Base-by-base conservation (phyloP, 2,113 vertebrate genomes). In the Anguilla japonica region DNA sequence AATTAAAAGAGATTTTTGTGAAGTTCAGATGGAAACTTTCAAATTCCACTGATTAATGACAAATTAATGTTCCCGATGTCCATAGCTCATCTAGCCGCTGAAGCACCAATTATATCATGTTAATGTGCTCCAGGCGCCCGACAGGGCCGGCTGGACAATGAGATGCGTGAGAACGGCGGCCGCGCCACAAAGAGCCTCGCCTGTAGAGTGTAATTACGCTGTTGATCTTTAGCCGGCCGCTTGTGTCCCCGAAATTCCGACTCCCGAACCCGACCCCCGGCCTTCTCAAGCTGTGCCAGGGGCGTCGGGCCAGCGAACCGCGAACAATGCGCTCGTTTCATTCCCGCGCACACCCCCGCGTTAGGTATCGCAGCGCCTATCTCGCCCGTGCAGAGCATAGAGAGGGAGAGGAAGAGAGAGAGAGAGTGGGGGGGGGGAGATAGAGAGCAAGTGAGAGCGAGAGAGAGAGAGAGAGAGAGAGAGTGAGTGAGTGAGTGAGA, bases 311-410 rank as follows among this genome's bases (percentile, higher is more conserved):
- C 7, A 8, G 81, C 89, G 46, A 88, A 79, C 88, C 85, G 88
- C 56, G 84, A 91, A 85, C 87, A 89, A 90, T 87, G 83, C 86
- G 87, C 80, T 87, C 71, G 67, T 2, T 34, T 34, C 16, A 34
- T 34, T 34, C 71, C 26, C 34, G 71, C 13, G 5, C 71, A 75
- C 85, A 26, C 84, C 81, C 34, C 50, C 85, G 81, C 85, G 83
- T 88, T 60, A 83, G 46, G 67, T 71, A 87, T 83, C 84, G 80
- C 75, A n/a, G 57, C 85, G 29, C 8, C 57, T n/a, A 71, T 41
- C 14, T 57, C 75, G 79, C 92, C 90, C 88, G 89, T 79, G 29
- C 82, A 88, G 86, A 92, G 79, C 79, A 46, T 0, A 46, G 43
- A 8, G 43, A 46, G 43, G 43, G 43, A 46, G 43, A 46, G 43